Evolutionary conservation across 92 coral and sea anemone genomes (phyloP).

Genomic region (Paragorgia papillata): DNA sequence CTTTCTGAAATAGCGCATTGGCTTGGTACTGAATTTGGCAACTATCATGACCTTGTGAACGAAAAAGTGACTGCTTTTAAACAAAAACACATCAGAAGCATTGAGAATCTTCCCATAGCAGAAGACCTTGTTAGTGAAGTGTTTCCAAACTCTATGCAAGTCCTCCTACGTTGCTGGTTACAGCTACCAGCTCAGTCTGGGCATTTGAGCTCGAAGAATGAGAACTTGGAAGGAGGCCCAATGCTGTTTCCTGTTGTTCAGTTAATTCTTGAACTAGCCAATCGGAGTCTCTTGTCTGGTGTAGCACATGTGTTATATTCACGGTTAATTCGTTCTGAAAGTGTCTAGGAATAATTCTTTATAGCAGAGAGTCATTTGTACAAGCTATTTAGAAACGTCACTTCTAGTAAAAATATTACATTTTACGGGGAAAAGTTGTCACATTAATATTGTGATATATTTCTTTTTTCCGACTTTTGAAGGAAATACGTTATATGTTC

Average conservation of each 20-base stretch:
- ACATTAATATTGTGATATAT: too few relatives aligned
- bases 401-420: too few relatives aligned
- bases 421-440: too few relatives aligned
- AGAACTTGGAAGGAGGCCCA: conserved; percentile 11
- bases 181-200: conserved; percentile 14
- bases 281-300: conserved; percentile 86
- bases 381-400: too few relatives aligned
- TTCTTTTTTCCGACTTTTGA: too few relatives aligned
- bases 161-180: conserved; percentile 75
- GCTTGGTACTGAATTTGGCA: conserved; percentile 74
- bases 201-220: not conserved
- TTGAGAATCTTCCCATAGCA: conserved; percentile 77
- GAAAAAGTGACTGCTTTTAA: conserved; percentile 74
- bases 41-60: conserved; percentile 55
- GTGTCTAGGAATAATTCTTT: conserved; percentile 55
- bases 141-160: conserved; percentile 77
- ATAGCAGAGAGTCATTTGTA: too few relatives aligned
- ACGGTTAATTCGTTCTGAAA: conserved; percentile 72
- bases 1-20: conserved; percentile 58
- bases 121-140: conserved; percentile 69
- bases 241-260: conserved; percentile 68
- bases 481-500: too few relatives aligned
- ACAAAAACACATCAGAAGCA: conserved; percentile 70
- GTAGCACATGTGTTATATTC: conserved; percentile 93
- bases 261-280: conserved; percentile 80